Conservation (phyloP, 2,888 invertebrate species). For the Nemurella pictetii region DNA sequence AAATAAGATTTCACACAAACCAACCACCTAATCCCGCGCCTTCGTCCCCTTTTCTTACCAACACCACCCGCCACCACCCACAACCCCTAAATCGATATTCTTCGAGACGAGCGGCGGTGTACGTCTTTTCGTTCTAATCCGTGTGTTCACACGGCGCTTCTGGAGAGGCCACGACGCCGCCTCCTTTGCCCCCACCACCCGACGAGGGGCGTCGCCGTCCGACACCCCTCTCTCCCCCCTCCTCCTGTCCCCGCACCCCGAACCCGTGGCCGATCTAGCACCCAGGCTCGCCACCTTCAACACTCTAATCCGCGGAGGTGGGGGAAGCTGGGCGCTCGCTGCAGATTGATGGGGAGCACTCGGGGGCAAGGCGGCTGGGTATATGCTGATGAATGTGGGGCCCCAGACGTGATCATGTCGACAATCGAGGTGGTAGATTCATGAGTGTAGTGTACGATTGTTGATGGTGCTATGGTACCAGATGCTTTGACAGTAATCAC, state of each 20-base stretch:
- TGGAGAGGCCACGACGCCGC: background rate
- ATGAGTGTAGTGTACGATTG: too few relatives aligned
- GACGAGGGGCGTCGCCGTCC: background rate
- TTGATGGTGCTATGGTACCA: too few relatives aligned
- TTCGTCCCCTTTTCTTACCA: too few relatives aligned
- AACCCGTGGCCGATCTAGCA: conserved; percentile 5
- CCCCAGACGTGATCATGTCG: too few relatives aligned
- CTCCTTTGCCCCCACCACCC: background rate
- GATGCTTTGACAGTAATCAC: too few relatives aligned
- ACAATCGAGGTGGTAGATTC: too few relatives aligned
- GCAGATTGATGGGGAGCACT: too few relatives aligned
- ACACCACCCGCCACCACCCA: background rate
- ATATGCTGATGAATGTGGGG: too few relatives aligned
- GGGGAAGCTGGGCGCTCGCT: background rate
- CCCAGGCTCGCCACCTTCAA: conserved; percentile 19
- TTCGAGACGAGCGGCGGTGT: background rate
- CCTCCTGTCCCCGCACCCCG: too few relatives aligned
- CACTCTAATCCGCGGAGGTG: conserved; percentile 23
- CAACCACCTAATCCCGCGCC: too few relatives aligned
- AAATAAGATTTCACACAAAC: too few relatives aligned
- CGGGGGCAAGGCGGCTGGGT: too few relatives aligned
- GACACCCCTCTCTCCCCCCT: background rate
- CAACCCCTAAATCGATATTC: background rate
- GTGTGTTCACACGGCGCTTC: background rate
- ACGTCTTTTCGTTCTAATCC: background rate